These are phyloP conservation scores for Eupeodes corollae DNA, from an alignment of 1,140 invertebrate genomes.

Conservation along the genomic window DNA sequence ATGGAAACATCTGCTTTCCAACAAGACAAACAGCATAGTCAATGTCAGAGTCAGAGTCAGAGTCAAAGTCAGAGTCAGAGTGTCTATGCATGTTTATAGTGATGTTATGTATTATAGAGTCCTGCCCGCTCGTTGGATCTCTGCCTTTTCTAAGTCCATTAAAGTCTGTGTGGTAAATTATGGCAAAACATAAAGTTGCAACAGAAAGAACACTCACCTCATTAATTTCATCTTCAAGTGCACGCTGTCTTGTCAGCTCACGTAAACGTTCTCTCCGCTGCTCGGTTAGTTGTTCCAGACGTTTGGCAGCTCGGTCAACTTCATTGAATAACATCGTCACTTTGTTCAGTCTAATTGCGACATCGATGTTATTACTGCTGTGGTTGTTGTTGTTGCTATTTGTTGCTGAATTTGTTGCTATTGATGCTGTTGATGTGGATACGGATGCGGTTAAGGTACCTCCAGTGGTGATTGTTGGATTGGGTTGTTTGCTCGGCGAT, in stretches of 20 bases:
- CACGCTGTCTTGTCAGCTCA: constrained; percentile 41
- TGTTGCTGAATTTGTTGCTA: neutral
- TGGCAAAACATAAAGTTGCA: too few relatives aligned
- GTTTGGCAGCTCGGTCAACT: constrained; percentile 42
- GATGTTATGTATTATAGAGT: too few relatives aligned
- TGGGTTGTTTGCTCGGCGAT: constrained; percentile 2
- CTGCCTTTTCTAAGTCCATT: too few relatives aligned
- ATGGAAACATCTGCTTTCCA: too few relatives aligned
- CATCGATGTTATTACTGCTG: constrained; percentile 17
- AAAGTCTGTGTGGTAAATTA: too few relatives aligned
- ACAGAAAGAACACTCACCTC: constrained; percentile 38
- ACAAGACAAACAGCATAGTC: too few relatives aligned
- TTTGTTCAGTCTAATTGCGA: constrained; percentile 30
- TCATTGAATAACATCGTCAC: constrained; percentile 41
- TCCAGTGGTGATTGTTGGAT: neutral
- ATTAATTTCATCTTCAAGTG: constrained; percentile 44
- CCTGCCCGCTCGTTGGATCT: too few relatives aligned
- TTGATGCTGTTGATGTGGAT: neutral
- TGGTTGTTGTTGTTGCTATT: neutral
- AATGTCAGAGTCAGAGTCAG: too few relatives aligned
- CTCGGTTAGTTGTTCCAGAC: constrained; percentile 42
- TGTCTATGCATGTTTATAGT: too few relatives aligned
- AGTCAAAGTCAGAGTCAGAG: too few relatives aligned
- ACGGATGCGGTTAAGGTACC: neutral
- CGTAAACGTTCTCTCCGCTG: constrained; percentile 44